Percentiles rank a stretch among this genome's conserved stretches.
phyloP scores from a whole-genome alignment of 64 coral and sea anemone species.

The Stichodactyla helianthus region DNA sequence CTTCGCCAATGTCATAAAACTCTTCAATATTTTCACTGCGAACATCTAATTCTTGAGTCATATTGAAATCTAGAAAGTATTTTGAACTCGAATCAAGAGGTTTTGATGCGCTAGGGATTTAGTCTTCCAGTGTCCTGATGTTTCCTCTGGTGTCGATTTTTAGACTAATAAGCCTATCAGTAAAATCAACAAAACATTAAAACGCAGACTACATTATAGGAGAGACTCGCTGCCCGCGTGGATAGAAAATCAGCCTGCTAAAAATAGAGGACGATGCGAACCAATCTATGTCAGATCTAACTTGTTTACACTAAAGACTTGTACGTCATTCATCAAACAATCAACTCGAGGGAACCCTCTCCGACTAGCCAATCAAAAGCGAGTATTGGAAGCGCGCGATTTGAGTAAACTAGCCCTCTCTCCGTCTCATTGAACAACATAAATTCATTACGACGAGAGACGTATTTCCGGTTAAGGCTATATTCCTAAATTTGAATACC shows the following conservation, averaged over 20 bases:
- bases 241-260: not conserved
- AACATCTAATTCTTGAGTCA: slow-evolving; percentile 45
- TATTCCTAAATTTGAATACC: not conserved
- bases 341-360: not conserved
- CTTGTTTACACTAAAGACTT: not conserved
- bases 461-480: not conserved
- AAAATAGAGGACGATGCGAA: not conserved
- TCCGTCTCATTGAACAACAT: not conserved
- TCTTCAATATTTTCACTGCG: slow-evolving; percentile 55
- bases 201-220: not conserved
- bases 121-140: not conserved
- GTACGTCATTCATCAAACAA: not conserved
- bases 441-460: not conserved
- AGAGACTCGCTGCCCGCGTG: not conserved
- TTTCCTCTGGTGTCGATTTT: not conserved
- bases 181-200: not conserved
- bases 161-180: not conserved
- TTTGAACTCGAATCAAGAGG: not conserved
- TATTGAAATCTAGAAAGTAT: slow-evolving; percentile 26
- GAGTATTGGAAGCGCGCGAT: not conserved
- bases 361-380: not conserved
- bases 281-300: not conserved
- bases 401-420: not conserved
- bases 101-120: not conserved
- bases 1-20: slow-evolving; percentile 50